Percentiles rank a stretch among this genome's conserved stretches.
These are phyloP conservation scores for Rattus rattus DNA, from an alignment of 2,113 vertebrate genomes.

Conservation along the genomic window DNA sequence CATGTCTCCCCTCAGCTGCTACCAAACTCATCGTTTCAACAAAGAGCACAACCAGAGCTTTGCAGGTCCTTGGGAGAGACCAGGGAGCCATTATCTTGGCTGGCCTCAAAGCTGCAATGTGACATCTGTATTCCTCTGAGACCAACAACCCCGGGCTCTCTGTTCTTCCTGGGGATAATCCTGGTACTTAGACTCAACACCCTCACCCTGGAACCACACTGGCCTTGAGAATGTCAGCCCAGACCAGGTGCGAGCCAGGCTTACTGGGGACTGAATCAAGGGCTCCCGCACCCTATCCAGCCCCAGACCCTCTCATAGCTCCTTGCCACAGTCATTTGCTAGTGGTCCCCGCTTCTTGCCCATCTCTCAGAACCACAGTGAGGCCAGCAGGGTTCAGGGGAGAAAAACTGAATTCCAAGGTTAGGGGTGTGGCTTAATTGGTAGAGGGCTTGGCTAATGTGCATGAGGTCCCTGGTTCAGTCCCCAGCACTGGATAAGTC, in stretches of 20 bases:
- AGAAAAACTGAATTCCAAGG: neutral
- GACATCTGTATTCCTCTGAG: neutral
- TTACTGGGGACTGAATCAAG: neutral
- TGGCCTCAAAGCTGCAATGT: neutral
- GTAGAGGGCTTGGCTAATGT: neutral
- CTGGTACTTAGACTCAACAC: neutral
- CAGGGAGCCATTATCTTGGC: neutral
- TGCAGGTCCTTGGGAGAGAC: neutral
- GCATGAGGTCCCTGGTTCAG: neutral
- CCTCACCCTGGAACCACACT: neutral
- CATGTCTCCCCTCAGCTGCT: accelerated
- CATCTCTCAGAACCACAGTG: neutral
- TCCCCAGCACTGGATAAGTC: neutral
- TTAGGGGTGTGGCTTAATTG: neutral
- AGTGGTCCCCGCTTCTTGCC: neutral
- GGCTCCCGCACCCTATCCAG: accelerated
- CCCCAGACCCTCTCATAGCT: neutral
- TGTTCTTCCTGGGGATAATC: neutral
- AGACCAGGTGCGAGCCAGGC: neutral
- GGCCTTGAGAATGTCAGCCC: neutral
- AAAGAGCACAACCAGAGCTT: neutral
- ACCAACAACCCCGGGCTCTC: neutral
- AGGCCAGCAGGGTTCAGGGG: neutral
- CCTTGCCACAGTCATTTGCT: neutral
- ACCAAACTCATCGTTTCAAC: neutral